phyloP scores from a whole-genome alignment of 2,888 invertebrate species.

The Lypha dubia region DNA sequence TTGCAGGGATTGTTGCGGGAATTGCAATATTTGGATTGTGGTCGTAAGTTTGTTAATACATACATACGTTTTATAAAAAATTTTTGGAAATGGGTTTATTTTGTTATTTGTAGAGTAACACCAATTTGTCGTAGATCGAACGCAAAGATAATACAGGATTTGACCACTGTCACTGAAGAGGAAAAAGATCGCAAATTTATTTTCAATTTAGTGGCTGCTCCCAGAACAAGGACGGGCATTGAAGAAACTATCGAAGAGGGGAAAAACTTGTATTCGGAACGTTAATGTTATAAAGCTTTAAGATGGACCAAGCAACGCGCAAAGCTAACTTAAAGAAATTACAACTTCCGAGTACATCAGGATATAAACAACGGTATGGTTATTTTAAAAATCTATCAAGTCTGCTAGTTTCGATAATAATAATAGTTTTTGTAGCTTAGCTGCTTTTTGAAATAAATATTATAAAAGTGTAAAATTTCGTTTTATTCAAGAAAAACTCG shows the following conservation, averaged over 20 bases:
- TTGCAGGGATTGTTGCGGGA: slow-evolving; percentile 83
- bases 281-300: slow-evolving; percentile 73
- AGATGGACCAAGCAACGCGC: slow-evolving; percentile 79
- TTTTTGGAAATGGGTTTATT: neutral
- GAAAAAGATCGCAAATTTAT: slow-evolving; percentile 77
- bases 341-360: slow-evolving; percentile 74
- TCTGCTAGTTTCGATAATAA: neutral
- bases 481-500: slow-evolving; percentile 74
- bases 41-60: slow-evolving; percentile 75
- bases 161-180: slow-evolving; percentile 74
- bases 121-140: slow-evolving; percentile 77
- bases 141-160: slow-evolving; percentile 73
- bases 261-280: slow-evolving; percentile 74
- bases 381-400: slow-evolving; percentile 49
- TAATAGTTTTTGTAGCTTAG: slow-evolving; percentile 22
- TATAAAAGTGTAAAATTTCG: slow-evolving; percentile 39
- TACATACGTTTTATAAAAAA: slow-evolving; percentile 70
- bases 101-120: slow-evolving; percentile 74
- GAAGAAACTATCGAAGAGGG: slow-evolving; percentile 76
- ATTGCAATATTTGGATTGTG: slow-evolving; percentile 77
- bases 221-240: slow-evolving; percentile 76
- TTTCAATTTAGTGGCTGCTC: slow-evolving; percentile 76
- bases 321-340: slow-evolving; percentile 80
- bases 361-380: slow-evolving; percentile 39
- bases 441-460: slow-evolving; percentile 49